These are phyloP conservation scores for Perizoma affinitatum DNA, from an alignment of 2,888 invertebrate genomes.

Conservation along the genomic window DNA sequence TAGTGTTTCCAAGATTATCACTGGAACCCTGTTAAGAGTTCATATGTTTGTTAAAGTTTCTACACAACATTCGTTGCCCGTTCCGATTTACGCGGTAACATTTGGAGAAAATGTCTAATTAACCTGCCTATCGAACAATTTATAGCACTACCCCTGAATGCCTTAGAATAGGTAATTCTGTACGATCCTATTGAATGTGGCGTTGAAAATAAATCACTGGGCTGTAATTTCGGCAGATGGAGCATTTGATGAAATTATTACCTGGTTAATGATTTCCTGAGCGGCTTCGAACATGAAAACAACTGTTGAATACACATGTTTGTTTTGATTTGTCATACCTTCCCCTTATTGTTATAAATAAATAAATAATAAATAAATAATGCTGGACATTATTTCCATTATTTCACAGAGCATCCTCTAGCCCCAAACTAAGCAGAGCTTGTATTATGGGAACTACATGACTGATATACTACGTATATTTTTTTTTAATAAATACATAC, in stretches of 20 bases:
- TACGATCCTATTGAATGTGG: slow-evolving; percentile 67
- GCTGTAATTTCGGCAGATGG: slow-evolving; percentile 50
- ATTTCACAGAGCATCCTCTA: no score
- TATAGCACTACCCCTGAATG: slow-evolving; percentile 65
- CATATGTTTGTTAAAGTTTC: slow-evolving; percentile 60
- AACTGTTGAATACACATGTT: slow-evolving; percentile 1
- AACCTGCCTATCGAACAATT: slow-evolving; percentile 77
- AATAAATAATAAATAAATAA: no score
- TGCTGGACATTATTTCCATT: no score
- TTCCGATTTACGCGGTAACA: slow-evolving; percentile 66
- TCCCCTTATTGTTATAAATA: no score
- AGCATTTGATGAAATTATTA: slow-evolving; percentile 42
- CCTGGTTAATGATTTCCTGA: slow-evolving; percentile 35
- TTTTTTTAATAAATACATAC: no score
- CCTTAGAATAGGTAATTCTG: slow-evolving; percentile 60
- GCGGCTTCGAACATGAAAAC: slow-evolving; percentile 23
- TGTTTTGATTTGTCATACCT: not conserved
- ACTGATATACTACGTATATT: no score
- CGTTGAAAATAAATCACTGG: slow-evolving; percentile 60
- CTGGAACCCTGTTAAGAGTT: slow-evolving; percentile 50
- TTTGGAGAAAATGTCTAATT: slow-evolving; percentile 74
- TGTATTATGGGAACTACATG: no score
- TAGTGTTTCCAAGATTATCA: no score
- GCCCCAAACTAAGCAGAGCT: no score
- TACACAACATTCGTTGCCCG: slow-evolving; percentile 54